Evolutionary conservation across 2,797 vertebrate genomes (phyloP), one percentile per base, ranked within the genome.

Genomic region (Cossypha niveicapilla): DNA sequence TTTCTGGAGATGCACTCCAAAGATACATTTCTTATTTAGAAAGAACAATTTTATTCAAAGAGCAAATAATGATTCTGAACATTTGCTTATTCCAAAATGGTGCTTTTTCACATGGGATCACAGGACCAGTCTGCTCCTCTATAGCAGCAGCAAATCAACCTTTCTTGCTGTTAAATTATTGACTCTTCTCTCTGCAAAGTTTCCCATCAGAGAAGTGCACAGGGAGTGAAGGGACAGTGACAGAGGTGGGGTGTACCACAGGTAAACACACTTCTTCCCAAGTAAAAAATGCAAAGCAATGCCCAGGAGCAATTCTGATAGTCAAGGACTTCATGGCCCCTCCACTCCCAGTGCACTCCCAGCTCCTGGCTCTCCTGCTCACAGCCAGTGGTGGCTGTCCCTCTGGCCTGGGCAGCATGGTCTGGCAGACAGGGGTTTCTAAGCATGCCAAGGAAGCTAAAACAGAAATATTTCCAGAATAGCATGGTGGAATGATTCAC

Each of bases 401-500:
- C 39, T 47, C 37, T 30, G 21, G 5, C 27, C 32, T 25, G n/a
- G 27, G 21, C 50, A 54, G 48, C 53, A 8, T 3, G 9, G 37
- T 12, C 61, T 42, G 24, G 19, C 39, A 54, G 28, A 18, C 0
- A 0, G 4, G 10, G 13, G 1, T 14, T 91, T 67, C 62, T 67
- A 51, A 74, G 28, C 4, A 0, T n/a, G 32, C 34, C 32, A 39
- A 63, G 27, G 48, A 82, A 63, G 13, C 10, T 54, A 9, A 54
- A 63, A 35, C 16, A 83, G 27, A 34, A 87, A 23, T 3, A 17
- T 44, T 80, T 79, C 72, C n/a, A 50, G 56, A 87, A 27, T 2
- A 47, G 16, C 30, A 13, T 0, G 0, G 18, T 24, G 41, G 35
- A 18, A 45, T 32, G 23, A 61, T 67, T 51, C 65, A 71, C n/a